Evolutionary conservation across 1,140 invertebrate species (phyloP), one percentile per base, ranked within the genome.

Genomic region (Pectinophora gossypiella): DNA sequence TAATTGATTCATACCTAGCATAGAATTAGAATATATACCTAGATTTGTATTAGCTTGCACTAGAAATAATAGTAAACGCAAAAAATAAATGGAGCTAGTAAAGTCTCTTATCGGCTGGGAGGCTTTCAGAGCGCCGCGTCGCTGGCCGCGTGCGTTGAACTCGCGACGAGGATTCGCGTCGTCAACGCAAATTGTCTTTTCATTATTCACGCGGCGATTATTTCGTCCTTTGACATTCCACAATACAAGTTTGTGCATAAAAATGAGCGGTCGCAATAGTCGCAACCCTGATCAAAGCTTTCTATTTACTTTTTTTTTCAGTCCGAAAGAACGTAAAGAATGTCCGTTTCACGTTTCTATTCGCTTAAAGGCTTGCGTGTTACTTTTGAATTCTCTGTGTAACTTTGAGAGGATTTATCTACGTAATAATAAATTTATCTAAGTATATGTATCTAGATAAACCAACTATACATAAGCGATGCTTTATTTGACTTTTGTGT

Each of bases 151-250:
- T 72, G 50, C 64, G 57, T 72, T 72, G 69, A 70, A 72, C 71
- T 61, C 53, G 47, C 52, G 53, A 21, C 48, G 52, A 68, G 64
- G 63, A 68, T 69, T 71, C 62, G 59, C 57, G 59, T 72, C 62
- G 61, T 68, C 66, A 62, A 72, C 72, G 67, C 60, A 71, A 75
- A 77, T 69, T 72, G 67, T 77, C 64, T 77, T 75, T 77, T 69
- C 73, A 75, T 77, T 77, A 75, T 75, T 75, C 69, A 77, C 67
- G 58, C 65, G 57, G 62, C 67, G 64, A 77, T 72, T 72, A 74
- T 75, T 75, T 71, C 54, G 56, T 54, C 59, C 61, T 74, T 74
- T 71, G 62, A 72, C 50, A 58, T 53, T 59, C 49, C 55, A 67
- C 71, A 72, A 72, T 72, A 60, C 56, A 57, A 68, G 48, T 56